A percentile compares a stretch with the other conserved stretches of the same genome.
These are phyloP conservation scores for Prolemur simus DNA, from an alignment of 2,113 vertebrate species.

Conservation along the genomic window DNA sequence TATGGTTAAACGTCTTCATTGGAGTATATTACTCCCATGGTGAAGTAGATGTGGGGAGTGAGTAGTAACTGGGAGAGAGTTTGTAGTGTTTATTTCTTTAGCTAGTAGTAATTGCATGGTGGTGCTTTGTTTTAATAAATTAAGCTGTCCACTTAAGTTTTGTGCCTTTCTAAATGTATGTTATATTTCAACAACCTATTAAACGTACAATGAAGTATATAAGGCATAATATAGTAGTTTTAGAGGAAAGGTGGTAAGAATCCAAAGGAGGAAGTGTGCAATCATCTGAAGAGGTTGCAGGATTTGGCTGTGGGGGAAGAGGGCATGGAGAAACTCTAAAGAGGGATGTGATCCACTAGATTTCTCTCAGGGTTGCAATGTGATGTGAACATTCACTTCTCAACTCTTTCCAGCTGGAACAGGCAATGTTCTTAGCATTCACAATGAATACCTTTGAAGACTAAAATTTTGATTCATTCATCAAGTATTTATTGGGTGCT, in stretches of 20 bases:
- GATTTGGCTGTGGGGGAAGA: not conserved
- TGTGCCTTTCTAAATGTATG: not conserved
- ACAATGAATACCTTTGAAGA: not conserved
- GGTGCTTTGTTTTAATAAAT: not conserved
- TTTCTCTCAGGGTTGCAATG: not conserved
- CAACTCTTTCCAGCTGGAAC: not conserved
- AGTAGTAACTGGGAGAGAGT: not conserved
- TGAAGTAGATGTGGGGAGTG: not conserved
- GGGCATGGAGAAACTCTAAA: not conserved
- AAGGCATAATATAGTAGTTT: not conserved
- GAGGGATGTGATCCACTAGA: not conserved
- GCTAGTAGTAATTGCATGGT: not conserved
- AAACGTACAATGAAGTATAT: not conserved
- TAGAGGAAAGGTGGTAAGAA: not conserved
- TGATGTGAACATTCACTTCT: not conserved
- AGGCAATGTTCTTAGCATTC: not conserved
- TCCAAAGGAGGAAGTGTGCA: not conserved
- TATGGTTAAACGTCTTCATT: not conserved
- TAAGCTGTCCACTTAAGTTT: not conserved
- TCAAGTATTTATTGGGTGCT: not conserved
- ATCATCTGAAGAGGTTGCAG: not conserved
- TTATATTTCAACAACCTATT: not conserved
- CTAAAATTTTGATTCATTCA: not conserved
- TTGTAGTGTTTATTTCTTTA: not conserved
- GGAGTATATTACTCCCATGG: not conserved